Base-by-base conservation (phyloP, 2,797 vertebrate genomes). In the Caiman crocodilus region DNA sequence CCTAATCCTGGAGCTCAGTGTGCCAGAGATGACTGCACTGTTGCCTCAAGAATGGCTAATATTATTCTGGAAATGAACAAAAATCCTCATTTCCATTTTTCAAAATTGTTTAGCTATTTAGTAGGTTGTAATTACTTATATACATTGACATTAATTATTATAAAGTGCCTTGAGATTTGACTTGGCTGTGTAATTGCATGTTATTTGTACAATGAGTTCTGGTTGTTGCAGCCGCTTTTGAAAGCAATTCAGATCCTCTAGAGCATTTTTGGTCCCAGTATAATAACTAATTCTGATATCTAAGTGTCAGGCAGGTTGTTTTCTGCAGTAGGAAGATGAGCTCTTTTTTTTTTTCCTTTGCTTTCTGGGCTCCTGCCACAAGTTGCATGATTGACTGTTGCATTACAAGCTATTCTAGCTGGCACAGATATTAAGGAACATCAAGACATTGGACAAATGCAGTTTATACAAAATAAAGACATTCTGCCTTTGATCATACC, bases 101-200 rank as follows among this genome's bases (percentile, higher is more conserved):
- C 30, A 35, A 32, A 92, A 88, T 88, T 75, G 92, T 73, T 97
- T 96, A 94, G 61, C 93, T 88, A 84, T 65, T 88, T 79, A 93
- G 77, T 95, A 78, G 26, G 4, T 82, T 93, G 87, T 84, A 88
- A 92, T 96, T 96, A 95, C 85, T 94, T 95, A 76, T 35, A 61
- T 35, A 59, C 94, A 84, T 94, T 93, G 92, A 88, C 93, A 82
- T 95, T 95, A 96, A 96, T 96, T 94, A 90, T 86, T 96, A 90
- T 82, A 84, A 95, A 94, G 86, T 79, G 25, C 92, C 94, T 91
- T 63, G 91, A 95, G 84, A 94, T 87, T 88, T 95, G 85, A 93
- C 91, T 94, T 76, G 64, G 76, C 92, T 69, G 20, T 84, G 65
- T 91, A 94, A 94, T 94, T 79, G 67, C 74, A n/a, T 28, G 63